Conservation (phyloP, 2,888 invertebrate species). For the Drosophila borborema region DNA sequence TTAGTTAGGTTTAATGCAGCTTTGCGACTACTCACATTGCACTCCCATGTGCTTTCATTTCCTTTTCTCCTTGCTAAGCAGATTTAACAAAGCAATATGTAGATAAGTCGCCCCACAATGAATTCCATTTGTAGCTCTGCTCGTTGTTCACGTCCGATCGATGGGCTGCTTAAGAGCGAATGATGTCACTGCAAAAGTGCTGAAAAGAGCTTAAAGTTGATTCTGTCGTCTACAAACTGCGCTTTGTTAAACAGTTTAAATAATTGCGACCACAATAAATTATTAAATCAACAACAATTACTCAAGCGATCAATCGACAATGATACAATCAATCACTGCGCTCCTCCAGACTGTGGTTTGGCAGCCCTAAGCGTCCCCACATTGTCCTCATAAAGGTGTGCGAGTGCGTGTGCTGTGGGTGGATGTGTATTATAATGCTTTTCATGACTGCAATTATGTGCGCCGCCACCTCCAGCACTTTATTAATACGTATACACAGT, state of each 20-base stretch:
- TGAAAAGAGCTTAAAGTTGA: constrained; percentile 2
- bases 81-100: constrained; percentile 64
- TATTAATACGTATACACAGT: constrained; percentile 67
- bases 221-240: not conserved
- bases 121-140: constrained; percentile 44
- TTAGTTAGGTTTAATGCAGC: constrained; percentile 69
- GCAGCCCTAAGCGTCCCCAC: constrained; percentile 17
- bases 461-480: constrained; percentile 21
- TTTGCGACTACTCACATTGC: constrained; percentile 39
- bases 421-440: constrained; percentile 58
- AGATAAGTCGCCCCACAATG: constrained; percentile 56
- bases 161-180: constrained; percentile 28
- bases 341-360: constrained; percentile 36
- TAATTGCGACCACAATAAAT: constrained; percentile 71
- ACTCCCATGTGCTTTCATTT: not conserved
- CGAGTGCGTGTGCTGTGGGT: not conserved
- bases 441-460: constrained; percentile 74
- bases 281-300: constrained; percentile 79
- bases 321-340: constrained; percentile 70
- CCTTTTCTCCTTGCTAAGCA: constrained; percentile 43
- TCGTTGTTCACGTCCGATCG: constrained; percentile 35
- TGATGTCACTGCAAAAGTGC: constrained; percentile 42
- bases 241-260: constrained; percentile 55
- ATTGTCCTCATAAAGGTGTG: constrained; percentile 20
- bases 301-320: constrained; percentile 57